Evolutionary conservation across 92 coral and sea anemone species (phyloP).

Genomic region (Phenganax subtilis): DNA sequence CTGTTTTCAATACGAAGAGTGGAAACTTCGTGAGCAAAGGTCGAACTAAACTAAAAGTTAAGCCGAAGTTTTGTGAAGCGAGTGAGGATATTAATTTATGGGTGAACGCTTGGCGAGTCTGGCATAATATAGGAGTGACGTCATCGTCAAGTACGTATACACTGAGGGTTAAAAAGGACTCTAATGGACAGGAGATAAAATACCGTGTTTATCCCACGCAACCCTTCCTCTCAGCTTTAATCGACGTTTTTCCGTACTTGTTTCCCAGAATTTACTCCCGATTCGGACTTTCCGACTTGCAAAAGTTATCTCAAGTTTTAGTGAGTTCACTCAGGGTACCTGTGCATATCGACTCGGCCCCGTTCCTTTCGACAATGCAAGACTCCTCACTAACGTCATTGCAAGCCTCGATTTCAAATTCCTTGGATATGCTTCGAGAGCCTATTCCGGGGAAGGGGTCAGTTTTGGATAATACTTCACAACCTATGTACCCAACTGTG

Average conservation of each 20-base stretch:
- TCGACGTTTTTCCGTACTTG: constrained; percentile 79
- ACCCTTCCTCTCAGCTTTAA: constrained; percentile 76
- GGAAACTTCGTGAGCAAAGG: constrained; percentile 47
- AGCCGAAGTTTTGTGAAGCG: constrained; percentile 89
- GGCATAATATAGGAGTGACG: constrained; percentile 80
- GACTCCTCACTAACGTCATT: constrained; percentile 76
- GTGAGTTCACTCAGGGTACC: constrained; percentile 72
- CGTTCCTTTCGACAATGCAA: constrained; percentile 83
- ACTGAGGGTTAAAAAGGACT: constrained; percentile 70
- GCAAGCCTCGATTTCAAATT: constrained; percentile 80
- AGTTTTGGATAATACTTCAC: constrained; percentile 78
- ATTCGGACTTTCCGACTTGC: constrained; percentile 92
- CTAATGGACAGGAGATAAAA: constrained; percentile 70
- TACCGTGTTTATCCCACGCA: constrained; percentile 69
- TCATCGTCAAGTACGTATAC: constrained; percentile 60
- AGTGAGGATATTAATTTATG: constrained; percentile 90
- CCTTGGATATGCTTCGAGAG: constrained; percentile 75
- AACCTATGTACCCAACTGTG: constrained; percentile 95
- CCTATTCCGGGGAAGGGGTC: constrained; percentile 76
- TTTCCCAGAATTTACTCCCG: constrained; percentile 82
- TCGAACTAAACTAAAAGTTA: constrained; percentile 66
- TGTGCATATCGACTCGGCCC: constrained; percentile 83
- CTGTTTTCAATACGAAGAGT: constrained; percentile 46
- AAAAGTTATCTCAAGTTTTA: constrained; percentile 76
- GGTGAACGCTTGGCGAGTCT: constrained; percentile 95